A percentile compares a stretch with the other conserved stretches of the same genome.
Conservation (phyloP, 2,113 vertebrate species). For the Ellobius talpinus region DNA sequence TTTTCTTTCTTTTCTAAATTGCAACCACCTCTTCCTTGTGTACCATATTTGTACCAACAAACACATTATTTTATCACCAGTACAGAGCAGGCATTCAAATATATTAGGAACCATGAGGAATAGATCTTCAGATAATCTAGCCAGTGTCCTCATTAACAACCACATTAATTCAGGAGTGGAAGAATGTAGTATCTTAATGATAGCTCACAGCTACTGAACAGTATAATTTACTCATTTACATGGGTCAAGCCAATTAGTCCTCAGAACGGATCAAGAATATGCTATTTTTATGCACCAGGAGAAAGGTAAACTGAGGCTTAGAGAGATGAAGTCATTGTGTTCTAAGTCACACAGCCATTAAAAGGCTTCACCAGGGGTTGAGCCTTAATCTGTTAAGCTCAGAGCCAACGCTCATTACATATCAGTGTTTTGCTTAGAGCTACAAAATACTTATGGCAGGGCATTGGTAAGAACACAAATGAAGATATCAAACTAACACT, state of each 20-base stretch:
- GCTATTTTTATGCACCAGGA: background rate
- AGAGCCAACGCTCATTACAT: background rate
- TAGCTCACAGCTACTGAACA: background rate
- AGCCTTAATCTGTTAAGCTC: background rate
- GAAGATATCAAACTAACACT: background rate
- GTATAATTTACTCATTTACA: background rate
- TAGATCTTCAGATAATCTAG: background rate
- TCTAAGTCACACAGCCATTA: background rate
- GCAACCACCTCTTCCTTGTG: background rate
- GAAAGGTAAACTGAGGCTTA: background rate
- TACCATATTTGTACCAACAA: background rate
- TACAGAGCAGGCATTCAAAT: background rate
- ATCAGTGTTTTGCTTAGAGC: background rate
- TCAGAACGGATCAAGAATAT: background rate
- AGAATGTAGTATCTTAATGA: background rate
- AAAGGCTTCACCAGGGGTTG: background rate
- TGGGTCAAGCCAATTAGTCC: background rate
- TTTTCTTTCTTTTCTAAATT: background rate
- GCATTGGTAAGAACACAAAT: background rate
- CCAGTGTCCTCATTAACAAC: background rate
- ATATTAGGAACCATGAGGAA: background rate
- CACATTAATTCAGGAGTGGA: background rate
- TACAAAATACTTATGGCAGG: background rate
- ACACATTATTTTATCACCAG: background rate
- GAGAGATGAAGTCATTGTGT: background rate